These are phyloP conservation scores for Anoplopoma fimbria DNA, from an alignment of 2,113 vertebrate species.

Conservation along the genomic window DNA sequence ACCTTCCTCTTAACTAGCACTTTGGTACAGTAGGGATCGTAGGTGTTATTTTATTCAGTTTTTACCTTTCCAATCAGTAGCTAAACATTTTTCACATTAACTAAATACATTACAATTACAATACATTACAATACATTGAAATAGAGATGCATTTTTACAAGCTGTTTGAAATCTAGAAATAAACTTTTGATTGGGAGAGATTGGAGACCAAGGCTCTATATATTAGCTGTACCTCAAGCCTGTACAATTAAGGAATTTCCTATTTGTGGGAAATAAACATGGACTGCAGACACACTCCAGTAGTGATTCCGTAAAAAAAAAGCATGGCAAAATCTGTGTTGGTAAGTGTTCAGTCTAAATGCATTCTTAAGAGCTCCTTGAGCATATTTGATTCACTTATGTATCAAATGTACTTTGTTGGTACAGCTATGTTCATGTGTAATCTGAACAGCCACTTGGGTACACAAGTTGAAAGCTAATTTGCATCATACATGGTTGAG, in stretches of 20 bases:
- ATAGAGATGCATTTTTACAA: not conserved
- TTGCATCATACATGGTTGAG: constrained; percentile 26
- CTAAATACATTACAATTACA: not conserved
- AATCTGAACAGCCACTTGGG: constrained; percentile 24
- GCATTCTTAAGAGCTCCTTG: not conserved
- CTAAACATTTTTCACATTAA: not conserved
- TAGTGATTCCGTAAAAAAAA: not conserved
- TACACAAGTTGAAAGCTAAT: constrained; percentile 5
- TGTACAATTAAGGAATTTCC: not conserved
- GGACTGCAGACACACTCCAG: not conserved
- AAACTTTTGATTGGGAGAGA: not conserved
- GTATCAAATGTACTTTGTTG: not conserved
- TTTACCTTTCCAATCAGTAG: not conserved
- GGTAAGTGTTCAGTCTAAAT: not conserved
- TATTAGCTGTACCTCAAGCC: not conserved
- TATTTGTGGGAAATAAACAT: not conserved
- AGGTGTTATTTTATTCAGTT: not conserved
- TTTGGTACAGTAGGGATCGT: not conserved
- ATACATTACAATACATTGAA: not conserved
- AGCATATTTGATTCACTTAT: not conserved
- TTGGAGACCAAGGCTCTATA: not conserved
- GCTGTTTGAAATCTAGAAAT: not conserved
- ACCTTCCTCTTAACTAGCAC: not conserved
- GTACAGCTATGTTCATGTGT: not conserved
- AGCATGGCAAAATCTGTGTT: too few species aligned